These are phyloP conservation scores for Eolophus roseicapilla DNA, from an alignment of 2,113 vertebrate species.

Conservation along the genomic window DNA sequence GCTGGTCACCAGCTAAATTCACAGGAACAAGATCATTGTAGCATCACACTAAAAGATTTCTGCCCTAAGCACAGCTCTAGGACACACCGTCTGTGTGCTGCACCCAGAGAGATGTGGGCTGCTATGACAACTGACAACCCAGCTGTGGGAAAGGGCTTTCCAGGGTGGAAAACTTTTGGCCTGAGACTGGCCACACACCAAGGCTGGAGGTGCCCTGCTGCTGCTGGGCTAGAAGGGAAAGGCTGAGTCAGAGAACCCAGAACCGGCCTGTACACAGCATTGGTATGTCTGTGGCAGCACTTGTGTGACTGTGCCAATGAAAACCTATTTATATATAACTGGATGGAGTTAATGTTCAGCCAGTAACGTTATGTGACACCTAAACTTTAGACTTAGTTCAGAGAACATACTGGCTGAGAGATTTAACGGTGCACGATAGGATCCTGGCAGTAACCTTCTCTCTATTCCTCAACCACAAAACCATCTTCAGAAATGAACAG, in stretches of 20 bases:
- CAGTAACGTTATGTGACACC: neutral
- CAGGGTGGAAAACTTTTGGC: neutral
- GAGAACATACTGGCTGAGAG: neutral
- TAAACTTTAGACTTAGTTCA: slow-evolving; percentile 6
- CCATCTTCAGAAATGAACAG: neutral
- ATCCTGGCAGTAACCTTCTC: neutral
- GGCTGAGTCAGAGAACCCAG: neutral
- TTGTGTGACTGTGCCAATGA: neutral
- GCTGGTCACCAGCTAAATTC: neutral
- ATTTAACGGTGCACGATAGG: neutral
- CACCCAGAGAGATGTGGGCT: neutral
- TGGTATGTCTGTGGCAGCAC: neutral
- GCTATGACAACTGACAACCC: accelerated
- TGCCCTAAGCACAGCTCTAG: neutral
- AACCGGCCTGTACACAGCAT: accelerated
- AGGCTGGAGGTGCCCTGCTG: neutral
- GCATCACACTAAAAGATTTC: neutral
- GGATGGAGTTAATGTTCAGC: neutral
- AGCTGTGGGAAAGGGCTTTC: neutral
- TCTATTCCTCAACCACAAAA: neutral
- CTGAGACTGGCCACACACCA: neutral
- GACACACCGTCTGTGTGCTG: neutral
- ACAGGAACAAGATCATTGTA: neutral
- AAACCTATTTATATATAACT: neutral
- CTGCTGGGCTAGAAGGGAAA: neutral